Evolutionary conservation across 2,888 invertebrate species (phyloP), one percentile per base, ranked within the genome.

Genomic region (Eulithis prunata): DNA sequence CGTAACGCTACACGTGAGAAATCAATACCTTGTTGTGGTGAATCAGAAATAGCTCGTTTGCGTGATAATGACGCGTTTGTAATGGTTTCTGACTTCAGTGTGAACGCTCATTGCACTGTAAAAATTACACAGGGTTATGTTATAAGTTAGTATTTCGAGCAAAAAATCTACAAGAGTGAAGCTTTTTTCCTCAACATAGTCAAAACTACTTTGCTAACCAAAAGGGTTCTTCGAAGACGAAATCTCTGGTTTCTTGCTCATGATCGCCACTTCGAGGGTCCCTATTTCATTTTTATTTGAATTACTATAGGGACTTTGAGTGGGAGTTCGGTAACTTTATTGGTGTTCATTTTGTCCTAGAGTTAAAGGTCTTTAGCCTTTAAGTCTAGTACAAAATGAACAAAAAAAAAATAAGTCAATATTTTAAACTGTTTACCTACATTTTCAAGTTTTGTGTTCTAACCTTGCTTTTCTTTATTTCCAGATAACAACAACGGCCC

Each of bases 401-500:
- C n/a, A n/a, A n/a, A n/a, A n/a, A n/a, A n/a, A n/a, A 38, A 5
- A 38, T 7, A 7, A 8, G 4, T 47, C 46, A 13, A 46, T 13
- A 46, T 46, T 46, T 46, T 6, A 3, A 21, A 21, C 21, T 21
- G 12, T 46, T 14, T 45, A 21, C 13, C 21, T 45, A 43, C 7
- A 3, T 46, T 51, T 55, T 51, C 38, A 8, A 21, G 21, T 21
- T 2, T 21, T 21, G 6, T 5, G 38, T 12, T 57, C 36, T 65
- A 14, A 61, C 65, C 47, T 57, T 53, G 54, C 6, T 52, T 62
- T 58, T 62, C 52, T 2, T 21, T 51, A 61, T 70, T 80, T 81
- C 49, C 82, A 90, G 90, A 80, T 82, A 80, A 79, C 71, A 79
- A 75, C 77, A 78, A 76, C 70, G 78, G 77, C 71, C 78, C 78